Percentiles rank a stretch among this genome's conserved stretches.
Conservation (phyloP, 2,113 vertebrate species). For the Marmota monax region DNA sequence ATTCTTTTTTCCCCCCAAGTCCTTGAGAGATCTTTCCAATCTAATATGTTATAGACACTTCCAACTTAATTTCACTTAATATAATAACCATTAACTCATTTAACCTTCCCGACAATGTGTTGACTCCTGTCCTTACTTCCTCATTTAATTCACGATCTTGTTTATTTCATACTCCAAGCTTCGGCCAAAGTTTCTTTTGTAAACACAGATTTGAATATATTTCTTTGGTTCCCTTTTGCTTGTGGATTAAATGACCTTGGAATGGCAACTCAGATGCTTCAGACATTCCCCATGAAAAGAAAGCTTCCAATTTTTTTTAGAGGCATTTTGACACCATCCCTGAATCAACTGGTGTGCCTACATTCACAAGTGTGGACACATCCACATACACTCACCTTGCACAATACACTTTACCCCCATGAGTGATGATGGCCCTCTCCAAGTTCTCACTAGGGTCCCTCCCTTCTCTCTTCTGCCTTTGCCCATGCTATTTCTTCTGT, state of each 20-base stretch:
- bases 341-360: neutral
- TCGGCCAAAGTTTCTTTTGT: neutral
- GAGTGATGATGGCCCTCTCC: neutral
- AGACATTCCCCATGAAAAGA: neutral
- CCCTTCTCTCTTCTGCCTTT: neutral
- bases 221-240: neutral
- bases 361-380: neutral
- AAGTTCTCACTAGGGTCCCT: neutral
- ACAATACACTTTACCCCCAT: neutral
- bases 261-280: neutral
- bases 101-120: neutral
- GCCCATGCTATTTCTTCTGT: neutral
- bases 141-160: neutral
- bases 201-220: neutral
- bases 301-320: neutral
- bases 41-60: neutral
- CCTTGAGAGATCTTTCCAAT: neutral
- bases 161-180: neutral
- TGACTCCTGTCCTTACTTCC: neutral
- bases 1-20: neutral
- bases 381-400: neutral
- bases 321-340: neutral
- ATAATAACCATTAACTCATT: slow-evolving; percentile 16
- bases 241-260: neutral
- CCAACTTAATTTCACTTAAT: slow-evolving; percentile 30